Evolutionary conservation across 2,113 vertebrate genomes (phyloP), one percentile per base, ranked within the genome.

Genomic region (Brachypodius melanocephalos): DNA sequence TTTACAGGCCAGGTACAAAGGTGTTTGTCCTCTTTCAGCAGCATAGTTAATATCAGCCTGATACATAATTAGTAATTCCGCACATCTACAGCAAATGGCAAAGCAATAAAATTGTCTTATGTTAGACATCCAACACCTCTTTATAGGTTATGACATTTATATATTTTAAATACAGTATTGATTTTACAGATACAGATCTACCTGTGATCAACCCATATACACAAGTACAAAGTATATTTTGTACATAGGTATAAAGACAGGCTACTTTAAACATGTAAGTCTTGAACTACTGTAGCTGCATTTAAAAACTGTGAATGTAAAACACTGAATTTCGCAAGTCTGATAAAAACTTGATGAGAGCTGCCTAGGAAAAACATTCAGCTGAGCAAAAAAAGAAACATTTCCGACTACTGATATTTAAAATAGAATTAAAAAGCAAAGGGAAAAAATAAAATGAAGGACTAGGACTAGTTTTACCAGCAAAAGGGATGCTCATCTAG

Each of bases 1-100:
- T 97, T 98, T 98, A 96, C 98, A 98, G 96, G 99, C 98, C 97
- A 99, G 96, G 96, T 98, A 98, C 59, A 99, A 98, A 90, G 99
- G 97, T 68, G 98, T 99, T 96, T 98, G 98, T 85, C 98, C 99
- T 96, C 96, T 98, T 57, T 97, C 95, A 95, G 98, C 98, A 97
- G 96, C 96, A 48, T 96, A 92, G 92, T 99, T 98, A 97, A 99
- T 97, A 88, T 98, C 96, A 96, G 98, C 98, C 95, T 98, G 97
- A 82, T 98, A 98, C 95, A 98, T 93, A 96, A 99, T 98, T 97
- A 99, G 97, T 97, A 97, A 95, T 97, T 98, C 98, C 98, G 98
- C 98, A 97, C 98, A 99, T 97, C 99, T 99, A 94, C 25, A 58
- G 34, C 24, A 95, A 97, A 95, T 40, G 95, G 80, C 54, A 94